These are phyloP conservation scores for Smutsia temminckii DNA, from an alignment of 2,797 vertebrate genomes.

Conservation along the genomic window DNA sequence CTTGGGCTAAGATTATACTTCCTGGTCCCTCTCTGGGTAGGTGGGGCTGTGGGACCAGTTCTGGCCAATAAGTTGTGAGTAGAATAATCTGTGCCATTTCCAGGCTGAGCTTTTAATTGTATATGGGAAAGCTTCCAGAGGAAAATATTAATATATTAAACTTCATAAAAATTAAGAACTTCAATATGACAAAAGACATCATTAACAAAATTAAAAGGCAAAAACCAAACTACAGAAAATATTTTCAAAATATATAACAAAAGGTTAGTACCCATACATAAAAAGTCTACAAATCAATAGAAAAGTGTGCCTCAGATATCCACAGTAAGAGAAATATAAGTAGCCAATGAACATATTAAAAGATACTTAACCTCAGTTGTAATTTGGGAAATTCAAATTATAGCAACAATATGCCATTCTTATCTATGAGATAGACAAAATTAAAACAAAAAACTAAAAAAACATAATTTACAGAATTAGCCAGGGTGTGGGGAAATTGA, in stretches of 20 bases:
- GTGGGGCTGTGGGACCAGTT: background rate
- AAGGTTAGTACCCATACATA: background rate
- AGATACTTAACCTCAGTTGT: background rate
- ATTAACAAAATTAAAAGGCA: constrained; percentile 15
- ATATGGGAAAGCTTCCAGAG: background rate
- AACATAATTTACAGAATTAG: background rate
- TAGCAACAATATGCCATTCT: background rate
- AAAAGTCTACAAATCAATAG: background rate
- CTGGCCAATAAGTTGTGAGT: background rate
- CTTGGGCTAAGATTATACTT: background rate
- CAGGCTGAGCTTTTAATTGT: background rate
- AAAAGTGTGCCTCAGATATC: background rate
- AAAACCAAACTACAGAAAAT: constrained; percentile 17
- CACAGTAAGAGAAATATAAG: background rate
- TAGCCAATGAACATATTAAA: background rate
- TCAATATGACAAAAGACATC: background rate
- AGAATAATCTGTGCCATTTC: background rate
- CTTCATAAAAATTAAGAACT: constrained; percentile 5
- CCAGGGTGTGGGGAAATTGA: background rate
- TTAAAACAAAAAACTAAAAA: background rate
- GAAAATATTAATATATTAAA: constrained; percentile 21
- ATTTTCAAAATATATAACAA: constrained; percentile 27
- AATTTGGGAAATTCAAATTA: constrained; percentile 14
- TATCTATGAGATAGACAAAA: background rate
- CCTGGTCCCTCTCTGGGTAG: background rate